Percentiles rank a stretch among this genome's conserved stretches.
Evolutionary conservation across 2,113 vertebrate species (phyloP).

Genomic region (Columba janthina): DNA sequence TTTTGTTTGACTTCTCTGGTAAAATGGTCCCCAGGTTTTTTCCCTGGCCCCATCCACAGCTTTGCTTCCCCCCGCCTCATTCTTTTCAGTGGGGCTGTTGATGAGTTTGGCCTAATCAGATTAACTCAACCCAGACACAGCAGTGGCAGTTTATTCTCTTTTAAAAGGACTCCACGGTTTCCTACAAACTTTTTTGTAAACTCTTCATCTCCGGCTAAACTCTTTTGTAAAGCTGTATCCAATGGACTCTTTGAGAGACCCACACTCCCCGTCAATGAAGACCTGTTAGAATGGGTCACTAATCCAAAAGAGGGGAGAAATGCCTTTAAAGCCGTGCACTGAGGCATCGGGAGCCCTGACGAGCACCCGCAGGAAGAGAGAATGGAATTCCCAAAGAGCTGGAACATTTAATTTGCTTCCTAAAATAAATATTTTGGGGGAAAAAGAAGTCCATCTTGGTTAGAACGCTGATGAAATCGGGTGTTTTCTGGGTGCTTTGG

Average conservation of each 20-base stretch:
- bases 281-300: constrained; percentile 91
- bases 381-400: constrained; percentile 77
- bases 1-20: constrained; percentile 81
- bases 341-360: constrained; percentile 81
- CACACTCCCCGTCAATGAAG: constrained; percentile 79
- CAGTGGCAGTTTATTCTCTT: constrained; percentile 88
- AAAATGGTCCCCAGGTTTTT: constrained; percentile 68
- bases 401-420: constrained; percentile 80
- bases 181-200: constrained; percentile 83
- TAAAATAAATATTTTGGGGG: constrained; percentile 69
- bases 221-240: constrained; percentile 81
- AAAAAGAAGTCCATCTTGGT: constrained; percentile 59
- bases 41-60: constrained; percentile 73
- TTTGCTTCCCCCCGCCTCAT: constrained; percentile 67
- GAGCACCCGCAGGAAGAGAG: constrained; percentile 73
- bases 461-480: constrained; percentile 79
- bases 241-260: constrained; percentile 85
- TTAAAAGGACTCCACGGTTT: constrained; percentile 83
- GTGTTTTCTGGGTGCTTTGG: not conserved
- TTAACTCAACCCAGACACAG: constrained; percentile 91
- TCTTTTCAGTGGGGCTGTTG: constrained; percentile 85
- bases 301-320: constrained; percentile 80
- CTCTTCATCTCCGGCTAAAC: constrained; percentile 79
- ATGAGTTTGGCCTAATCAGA: constrained; percentile 96
- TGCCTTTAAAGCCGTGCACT: constrained; percentile 83